Evolutionary conservation across 1,140 invertebrate genomes (phyloP).

Genomic region (Neodiprion virginianus): DNA sequence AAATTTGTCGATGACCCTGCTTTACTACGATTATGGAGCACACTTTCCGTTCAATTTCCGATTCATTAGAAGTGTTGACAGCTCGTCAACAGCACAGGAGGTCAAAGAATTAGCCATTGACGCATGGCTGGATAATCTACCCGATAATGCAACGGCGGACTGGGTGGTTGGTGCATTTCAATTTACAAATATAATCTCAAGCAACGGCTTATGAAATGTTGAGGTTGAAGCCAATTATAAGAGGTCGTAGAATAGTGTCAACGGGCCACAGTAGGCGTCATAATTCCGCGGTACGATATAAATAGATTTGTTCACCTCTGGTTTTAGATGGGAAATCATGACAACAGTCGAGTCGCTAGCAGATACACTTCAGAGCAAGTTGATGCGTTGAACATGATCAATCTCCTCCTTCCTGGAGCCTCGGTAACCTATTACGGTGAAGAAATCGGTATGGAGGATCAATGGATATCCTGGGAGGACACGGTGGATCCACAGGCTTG

Average conservation of each 20-base stretch:
- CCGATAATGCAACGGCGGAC: constrained; percentile 63
- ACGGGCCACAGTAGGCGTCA: too few species aligned
- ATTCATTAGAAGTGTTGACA: constrained; percentile 61
- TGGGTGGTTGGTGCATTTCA: constrained; percentile 68
- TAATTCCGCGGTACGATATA: too few species aligned
- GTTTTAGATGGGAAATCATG: constrained; percentile 63
- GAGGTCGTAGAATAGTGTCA: too few species aligned
- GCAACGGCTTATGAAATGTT: too few species aligned
- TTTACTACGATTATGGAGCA: constrained; percentile 65
- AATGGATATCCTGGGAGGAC: constrained; percentile 62
- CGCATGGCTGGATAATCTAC: constrained; percentile 67
- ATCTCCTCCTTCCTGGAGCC: constrained; percentile 72
- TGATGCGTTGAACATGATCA: constrained; percentile 69
- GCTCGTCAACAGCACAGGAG: constrained; percentile 57
- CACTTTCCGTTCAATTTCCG: constrained; percentile 75
- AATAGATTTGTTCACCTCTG: background rate
- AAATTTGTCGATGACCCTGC: constrained; percentile 60
- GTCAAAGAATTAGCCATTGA: constrained; percentile 63
- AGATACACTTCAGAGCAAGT: constrained; percentile 63
- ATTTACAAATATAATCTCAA: too few species aligned
- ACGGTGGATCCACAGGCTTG: constrained; percentile 35
- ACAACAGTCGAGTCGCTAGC: constrained; percentile 59
- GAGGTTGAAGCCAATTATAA: too few species aligned
- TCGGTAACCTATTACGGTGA: constrained; percentile 78
- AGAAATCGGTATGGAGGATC: constrained; percentile 75